phyloP scores from a whole-genome alignment of 2,888 invertebrate genomes.

The Spatulosminthurus flaviceps region DNA sequence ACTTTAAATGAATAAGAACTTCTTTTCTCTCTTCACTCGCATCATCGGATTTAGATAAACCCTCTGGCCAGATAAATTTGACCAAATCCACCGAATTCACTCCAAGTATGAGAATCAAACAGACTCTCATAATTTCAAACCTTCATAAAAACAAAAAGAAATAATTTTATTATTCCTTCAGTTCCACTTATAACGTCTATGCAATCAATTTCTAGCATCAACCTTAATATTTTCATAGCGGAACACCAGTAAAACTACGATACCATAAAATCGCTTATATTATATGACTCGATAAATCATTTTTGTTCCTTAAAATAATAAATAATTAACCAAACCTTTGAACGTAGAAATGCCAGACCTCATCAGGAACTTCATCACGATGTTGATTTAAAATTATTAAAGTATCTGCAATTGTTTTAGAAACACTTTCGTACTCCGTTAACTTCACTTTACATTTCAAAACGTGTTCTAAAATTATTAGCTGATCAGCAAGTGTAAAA shows the following conservation, averaged over 20 bases:
- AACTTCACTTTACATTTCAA: constrained; percentile 59
- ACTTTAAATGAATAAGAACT: constrained; percentile 57
- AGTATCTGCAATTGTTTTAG: constrained; percentile 58
- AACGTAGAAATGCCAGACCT: constrained; percentile 17
- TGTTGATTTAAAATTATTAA: constrained; percentile 44
- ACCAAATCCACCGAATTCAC: constrained; percentile 58
- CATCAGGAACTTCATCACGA: constrained; percentile 41
- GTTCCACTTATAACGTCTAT: too few species aligned
- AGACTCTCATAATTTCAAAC: constrained; percentile 58
- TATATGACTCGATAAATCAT: too few species aligned
- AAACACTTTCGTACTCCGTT: constrained; percentile 61
- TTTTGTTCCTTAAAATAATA: too few species aligned
- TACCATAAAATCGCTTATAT: too few species aligned
- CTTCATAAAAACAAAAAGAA: too few species aligned
- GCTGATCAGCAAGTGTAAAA: constrained; percentile 59
- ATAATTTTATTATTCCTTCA: too few species aligned
- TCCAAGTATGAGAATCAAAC: constrained; percentile 58
- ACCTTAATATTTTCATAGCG: too few species aligned
- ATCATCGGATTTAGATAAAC: not conserved
- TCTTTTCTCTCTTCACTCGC: constrained; percentile 44
- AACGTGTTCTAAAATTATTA: constrained; percentile 55
- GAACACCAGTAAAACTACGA: too few species aligned
- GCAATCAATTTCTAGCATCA: too few species aligned
- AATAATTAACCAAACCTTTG: too few species aligned
- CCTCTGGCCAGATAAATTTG: constrained; percentile 59